Evolutionary conservation across 2,113 vertebrate genomes (phyloP).

Genomic region (Podarcis cretensis): DNA sequence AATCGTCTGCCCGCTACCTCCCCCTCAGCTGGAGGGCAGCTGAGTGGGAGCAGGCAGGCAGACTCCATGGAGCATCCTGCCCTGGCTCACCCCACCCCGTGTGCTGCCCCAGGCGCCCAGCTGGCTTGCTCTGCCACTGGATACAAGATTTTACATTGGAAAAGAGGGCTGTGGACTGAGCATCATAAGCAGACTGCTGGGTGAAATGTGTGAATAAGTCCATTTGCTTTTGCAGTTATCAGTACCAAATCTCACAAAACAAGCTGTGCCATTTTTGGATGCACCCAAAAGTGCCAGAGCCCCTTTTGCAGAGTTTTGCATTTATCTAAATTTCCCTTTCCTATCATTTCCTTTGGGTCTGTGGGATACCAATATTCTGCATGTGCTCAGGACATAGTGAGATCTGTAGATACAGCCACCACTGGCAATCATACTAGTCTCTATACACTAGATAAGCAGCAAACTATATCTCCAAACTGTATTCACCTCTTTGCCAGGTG

Average conservation of each 20-base stretch:
- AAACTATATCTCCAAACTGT: neutral
- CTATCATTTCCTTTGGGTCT: neutral
- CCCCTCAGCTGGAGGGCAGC: no score
- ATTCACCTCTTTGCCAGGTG: fast-evolving
- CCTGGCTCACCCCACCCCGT: no score
- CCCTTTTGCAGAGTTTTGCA: neutral
- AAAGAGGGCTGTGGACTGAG: neutral
- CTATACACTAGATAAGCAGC: neutral
- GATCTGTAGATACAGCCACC: neutral
- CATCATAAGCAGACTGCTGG: neutral
- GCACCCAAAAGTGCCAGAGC: neutral
- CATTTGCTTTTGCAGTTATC: neutral
- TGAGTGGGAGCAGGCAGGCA: no score
- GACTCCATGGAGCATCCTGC: no score
- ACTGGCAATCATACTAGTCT: neutral
- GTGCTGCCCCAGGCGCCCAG: no score
- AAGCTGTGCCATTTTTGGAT: neutral
- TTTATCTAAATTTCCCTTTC: no score
- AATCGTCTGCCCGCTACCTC: no score
- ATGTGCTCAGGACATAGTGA: no score
- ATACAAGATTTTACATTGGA: neutral
- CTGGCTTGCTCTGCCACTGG: no score
- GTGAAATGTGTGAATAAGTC: neutral
- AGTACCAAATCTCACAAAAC: neutral
- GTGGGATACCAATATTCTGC: no score